Evolutionary conservation across 2,888 invertebrate species (phyloP), one percentile per base, ranked within the genome.

Genomic region (Rhagium mordax): DNA sequence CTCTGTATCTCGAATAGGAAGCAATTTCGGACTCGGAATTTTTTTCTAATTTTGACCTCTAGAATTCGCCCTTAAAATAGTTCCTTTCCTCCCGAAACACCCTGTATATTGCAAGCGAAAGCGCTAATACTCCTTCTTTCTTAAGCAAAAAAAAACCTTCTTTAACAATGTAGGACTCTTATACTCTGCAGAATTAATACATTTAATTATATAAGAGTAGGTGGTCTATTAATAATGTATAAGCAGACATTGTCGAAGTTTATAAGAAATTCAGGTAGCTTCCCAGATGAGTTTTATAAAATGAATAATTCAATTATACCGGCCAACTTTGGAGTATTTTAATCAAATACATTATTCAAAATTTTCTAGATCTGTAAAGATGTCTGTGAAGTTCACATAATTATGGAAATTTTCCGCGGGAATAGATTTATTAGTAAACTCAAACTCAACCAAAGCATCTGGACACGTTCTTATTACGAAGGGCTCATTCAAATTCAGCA

Each of bases 251-350:
- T 16, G 59, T 15, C 18, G 41, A 29, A 18, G 59, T 60, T 55
- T 33, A 65, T 65, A 65, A 65, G 51, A 65, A 20, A 65, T 65
- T 65, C 65, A 65, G 49, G 64, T 48, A n/a, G 33, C 27, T 27
- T 65, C 24, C 33, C 49, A 65, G 65, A 15, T 49, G 15, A 65
- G 51, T 24, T 65, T 49, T 41, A 51, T 21, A 20, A 48, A 24
- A 65, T 65, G 65, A 65, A 65, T 65, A 65, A 65, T 65, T 49
- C 65, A 65, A 20, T 18, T 20, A 24, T 18, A 49, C 21, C 16
- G 16, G 65, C 16, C 24, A 27, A 49, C 51, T 65, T 65, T 49
- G 13, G 48, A 60, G 59, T 18, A 60, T 60, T 41, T 59, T 4
- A 15, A 8, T 27, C 27, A 41, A 33, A 60, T 60, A 60, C 16